Percentiles rank a stretch among this genome's conserved stretches.
Conservation (phyloP, 1,140 invertebrate genomes). For the Ephestia elutella region DNA sequence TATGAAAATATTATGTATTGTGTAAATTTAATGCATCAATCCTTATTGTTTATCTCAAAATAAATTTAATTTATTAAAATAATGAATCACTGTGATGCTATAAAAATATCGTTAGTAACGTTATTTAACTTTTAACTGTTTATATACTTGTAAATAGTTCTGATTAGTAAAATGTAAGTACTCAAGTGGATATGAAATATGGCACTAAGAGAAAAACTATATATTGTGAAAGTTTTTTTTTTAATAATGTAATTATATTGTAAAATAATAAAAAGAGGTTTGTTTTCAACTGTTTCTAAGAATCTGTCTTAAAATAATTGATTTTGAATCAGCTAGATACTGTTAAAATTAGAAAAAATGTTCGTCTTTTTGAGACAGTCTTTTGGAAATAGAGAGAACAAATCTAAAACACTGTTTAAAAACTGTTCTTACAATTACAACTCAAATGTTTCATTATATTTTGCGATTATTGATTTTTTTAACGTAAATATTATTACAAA, state of each 20-base stretch:
- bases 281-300: neutral
- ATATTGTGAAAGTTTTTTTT: neutral
- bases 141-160: neutral
- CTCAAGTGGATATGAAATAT: slow-evolving; percentile 1
- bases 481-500: neutral
- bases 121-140: neutral
- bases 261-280: neutral
- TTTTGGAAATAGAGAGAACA: neutral
- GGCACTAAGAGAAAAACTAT: neutral
- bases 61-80: neutral
- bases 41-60: neutral
- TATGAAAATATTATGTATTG: too few species aligned
- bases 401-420: neutral
- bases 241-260: neutral
- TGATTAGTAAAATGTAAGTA: neutral
- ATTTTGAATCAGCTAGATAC: neutral
- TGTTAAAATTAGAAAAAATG: too few species aligned
- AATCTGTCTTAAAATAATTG: neutral
- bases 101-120: neutral
- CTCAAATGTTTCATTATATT: neutral
- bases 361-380: neutral
- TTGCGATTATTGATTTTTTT: neutral
- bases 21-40: neutral
- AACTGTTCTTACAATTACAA: neutral
- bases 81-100: slow-evolving; percentile 4